A percentile compares a stretch with the other conserved stretches of the same genome.
Conservation (phyloP, 2,888 invertebrate genomes). For the Eupithecia centaureata region DNA sequence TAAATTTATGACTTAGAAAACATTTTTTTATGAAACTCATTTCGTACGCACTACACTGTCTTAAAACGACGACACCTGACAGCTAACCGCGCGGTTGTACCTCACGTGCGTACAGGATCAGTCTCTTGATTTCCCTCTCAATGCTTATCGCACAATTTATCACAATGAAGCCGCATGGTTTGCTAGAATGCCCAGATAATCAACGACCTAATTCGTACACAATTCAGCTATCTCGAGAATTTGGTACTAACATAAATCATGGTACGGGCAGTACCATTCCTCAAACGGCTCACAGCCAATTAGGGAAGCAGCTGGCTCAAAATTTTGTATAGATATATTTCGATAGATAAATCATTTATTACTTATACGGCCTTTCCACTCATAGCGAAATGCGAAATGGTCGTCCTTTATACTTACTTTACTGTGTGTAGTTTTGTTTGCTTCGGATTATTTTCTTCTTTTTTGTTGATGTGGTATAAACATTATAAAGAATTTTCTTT, state of each 20-base stretch:
- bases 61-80: background rate
- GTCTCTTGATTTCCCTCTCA: constrained; percentile 4
- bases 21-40: too few relatives aligned
- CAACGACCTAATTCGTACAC: constrained; percentile 39
- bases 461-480: too few relatives aligned
- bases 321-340: too few relatives aligned
- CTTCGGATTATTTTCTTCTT: too few relatives aligned
- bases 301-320: constrained; percentile 10
- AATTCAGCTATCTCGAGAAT: constrained; percentile 39
- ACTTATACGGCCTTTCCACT: too few relatives aligned
- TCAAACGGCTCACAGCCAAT: constrained; percentile 17
- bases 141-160: constrained; percentile 25
- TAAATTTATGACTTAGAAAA: too few relatives aligned
- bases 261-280: constrained; percentile 41
- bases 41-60: background rate
- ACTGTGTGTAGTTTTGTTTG: too few relatives aligned
- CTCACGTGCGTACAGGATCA: background rate
- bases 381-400: too few relatives aligned
- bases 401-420: too few relatives aligned
- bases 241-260: constrained; percentile 38
- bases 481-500: too few relatives aligned
- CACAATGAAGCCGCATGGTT: constrained; percentile 32
- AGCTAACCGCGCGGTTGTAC: background rate
- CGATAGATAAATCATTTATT: too few relatives aligned
- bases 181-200: constrained; percentile 34